A percentile compares a stretch with the other conserved stretches of the same genome.
phyloP scores from a whole-genome alignment of 2,888 invertebrate species.

The Andrena marginata region DNA sequence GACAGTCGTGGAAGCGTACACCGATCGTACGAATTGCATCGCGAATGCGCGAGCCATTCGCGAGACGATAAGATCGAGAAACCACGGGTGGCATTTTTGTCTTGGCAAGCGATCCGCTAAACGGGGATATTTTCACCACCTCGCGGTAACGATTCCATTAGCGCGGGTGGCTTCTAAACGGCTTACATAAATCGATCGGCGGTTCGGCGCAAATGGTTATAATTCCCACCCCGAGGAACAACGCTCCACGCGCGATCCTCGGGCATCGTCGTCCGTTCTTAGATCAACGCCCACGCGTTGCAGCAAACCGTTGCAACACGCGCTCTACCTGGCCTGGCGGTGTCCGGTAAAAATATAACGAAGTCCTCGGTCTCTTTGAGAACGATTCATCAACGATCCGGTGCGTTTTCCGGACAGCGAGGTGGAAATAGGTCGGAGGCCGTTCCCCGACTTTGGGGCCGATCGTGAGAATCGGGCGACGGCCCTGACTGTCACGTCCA shows the following conservation, averaged over 20 bases:
- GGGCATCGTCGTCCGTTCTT: conserved; percentile 60
- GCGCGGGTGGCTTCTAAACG: background rate
- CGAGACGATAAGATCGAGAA: background rate
- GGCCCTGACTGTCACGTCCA: too few species aligned
- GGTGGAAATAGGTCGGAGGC: conserved; percentile 26
- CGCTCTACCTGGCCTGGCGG: conserved; percentile 62
- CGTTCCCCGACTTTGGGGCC: background rate
- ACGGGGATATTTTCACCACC: background rate
- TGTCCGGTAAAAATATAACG: conserved; percentile 72
- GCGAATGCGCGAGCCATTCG: conserved; percentile 10
- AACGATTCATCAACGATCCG: conserved; percentile 46
- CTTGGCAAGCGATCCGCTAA: background rate
- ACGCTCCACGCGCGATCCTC: conserved; percentile 37
- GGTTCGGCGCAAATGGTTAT: conserved; percentile 40
- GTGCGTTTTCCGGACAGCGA: conserved; percentile 42
- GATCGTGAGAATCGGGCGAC: too few species aligned
- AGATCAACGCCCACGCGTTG: conserved; percentile 66
- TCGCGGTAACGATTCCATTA: background rate
- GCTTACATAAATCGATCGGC: conserved; percentile 30
- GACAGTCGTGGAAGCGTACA: background rate
- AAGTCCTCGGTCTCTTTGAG: conserved; percentile 49
- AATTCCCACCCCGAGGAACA: conserved; percentile 44
- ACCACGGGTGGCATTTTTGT: background rate
- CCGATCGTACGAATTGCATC: background rate
- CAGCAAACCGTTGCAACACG: conserved; percentile 74